Evolutionary conservation across 2,797 vertebrate genomes (phyloP), one percentile per base, ranked within the genome.

Genomic region (Lutjanus campechanus): DNA sequence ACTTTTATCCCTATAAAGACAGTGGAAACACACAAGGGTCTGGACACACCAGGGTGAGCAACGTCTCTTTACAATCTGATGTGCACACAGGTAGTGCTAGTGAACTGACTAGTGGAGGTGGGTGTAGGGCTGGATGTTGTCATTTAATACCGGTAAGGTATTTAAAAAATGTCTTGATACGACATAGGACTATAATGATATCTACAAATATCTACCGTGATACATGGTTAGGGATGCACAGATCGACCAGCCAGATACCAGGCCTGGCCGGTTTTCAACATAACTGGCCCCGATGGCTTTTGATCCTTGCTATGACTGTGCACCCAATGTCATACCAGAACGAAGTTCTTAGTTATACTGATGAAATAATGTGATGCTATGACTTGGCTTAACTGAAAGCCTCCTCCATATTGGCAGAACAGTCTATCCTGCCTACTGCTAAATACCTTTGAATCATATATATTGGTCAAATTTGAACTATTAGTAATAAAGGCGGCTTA

Each of bases 381-480:
- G 66, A 73, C 29, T 61, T 0, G 0, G 40, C 1, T 8, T 25
- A 40, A 59, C 17, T 47, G 56, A 56, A 56, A 17, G 36, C 71
- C 69, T 75, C 71, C 53, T 79, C 46, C 63, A n/a, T 58, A n/a
- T 58, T 46, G 53, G 59, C 64, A 25, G 20, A 60, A 11, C 1
- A 5, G 20, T 50, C 17, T 19, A 0, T 61, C 29, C 69, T 53
- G 46, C 49, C 63, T 19, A 29, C 51, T 47, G 15, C 16, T 53
- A 46, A 36, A 19, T 36, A 20, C 41, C 41, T 44, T 41, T 72
- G 71, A 64, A 11, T 80, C 73, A 59, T 40, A 67, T 59, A 0
- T 61, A 13, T 50, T 29, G 60, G 49, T 69, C 44, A 49, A 9
- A 56, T 72, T 12, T 68, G 20, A 83, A 43, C 8, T 60, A 54